A percentile compares a stretch with the other conserved stretches of the same genome.
These are phyloP conservation scores for Chrysolina oricalcia DNA, from an alignment of 2,888 invertebrate genomes.

Conservation along the genomic window DNA sequence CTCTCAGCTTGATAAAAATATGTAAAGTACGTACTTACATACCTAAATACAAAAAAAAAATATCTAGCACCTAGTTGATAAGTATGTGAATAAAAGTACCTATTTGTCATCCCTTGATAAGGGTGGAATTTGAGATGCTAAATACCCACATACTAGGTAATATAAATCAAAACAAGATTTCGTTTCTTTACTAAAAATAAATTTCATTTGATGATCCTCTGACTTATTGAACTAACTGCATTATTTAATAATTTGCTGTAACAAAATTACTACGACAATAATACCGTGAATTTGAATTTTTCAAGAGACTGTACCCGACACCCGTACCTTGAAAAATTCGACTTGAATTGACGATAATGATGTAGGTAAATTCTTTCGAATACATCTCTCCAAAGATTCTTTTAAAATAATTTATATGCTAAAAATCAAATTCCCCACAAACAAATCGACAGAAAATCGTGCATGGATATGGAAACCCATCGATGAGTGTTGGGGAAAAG, in stretches of 20 bases:
- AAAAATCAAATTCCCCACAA: constrained; percentile 44
- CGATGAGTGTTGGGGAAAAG: constrained; percentile 68
- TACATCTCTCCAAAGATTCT: neutral
- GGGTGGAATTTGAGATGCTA: no score
- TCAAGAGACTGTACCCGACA: neutral
- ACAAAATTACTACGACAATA: neutral
- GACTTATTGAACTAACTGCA: neutral
- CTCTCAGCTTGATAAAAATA: no score
- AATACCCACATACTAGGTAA: no score
- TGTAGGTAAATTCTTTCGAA: neutral
- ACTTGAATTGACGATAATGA: neutral
- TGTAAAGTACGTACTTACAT: no score
- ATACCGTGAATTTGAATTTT: neutral
- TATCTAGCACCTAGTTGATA: no score
- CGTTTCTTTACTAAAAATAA: no score
- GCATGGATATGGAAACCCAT: constrained; percentile 59
- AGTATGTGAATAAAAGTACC: no score
- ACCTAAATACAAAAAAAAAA: no score
- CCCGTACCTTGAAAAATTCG: neutral
- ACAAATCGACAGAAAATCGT: constrained; percentile 50
- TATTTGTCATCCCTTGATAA: no score
- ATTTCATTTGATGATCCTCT: no score
- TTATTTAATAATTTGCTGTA: neutral
- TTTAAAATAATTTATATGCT: constrained; percentile 12
- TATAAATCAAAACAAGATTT: no score